These are phyloP conservation scores for Aldabrachelys gigantea DNA, from an alignment of 2,113 vertebrate species.

Conservation along the genomic window DNA sequence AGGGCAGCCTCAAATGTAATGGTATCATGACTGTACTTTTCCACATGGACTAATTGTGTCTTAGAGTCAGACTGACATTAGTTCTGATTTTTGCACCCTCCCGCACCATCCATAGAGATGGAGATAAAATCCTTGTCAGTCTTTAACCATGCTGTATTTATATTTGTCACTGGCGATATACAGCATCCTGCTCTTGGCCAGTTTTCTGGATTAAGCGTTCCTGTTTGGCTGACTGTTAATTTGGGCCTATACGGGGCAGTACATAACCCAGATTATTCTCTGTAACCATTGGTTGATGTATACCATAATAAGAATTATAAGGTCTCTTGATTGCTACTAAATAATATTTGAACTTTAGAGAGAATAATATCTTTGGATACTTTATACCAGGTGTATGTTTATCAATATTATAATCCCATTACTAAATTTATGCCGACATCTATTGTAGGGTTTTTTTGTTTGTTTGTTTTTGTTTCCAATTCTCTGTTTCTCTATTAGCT, in stretches of 20 bases:
- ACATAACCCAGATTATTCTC: not conserved
- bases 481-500: not conserved
- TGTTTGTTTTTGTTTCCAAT: not conserved
- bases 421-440: not conserved
- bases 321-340: not conserved
- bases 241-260: not conserved
- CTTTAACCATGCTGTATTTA: not conserved
- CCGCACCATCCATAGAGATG: not conserved
- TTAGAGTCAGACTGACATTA: not conserved
- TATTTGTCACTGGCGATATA: not conserved
- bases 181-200: not conserved
- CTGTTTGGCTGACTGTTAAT: not conserved
- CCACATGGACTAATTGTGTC: not conserved
- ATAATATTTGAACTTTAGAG: not conserved
- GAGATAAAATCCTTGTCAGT: not conserved
- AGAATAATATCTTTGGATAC: not conserved
- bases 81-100: not conserved
- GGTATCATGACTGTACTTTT: not conserved
- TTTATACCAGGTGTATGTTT: not conserved
- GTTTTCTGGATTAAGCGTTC: not conserved
- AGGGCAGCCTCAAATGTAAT: not conserved
- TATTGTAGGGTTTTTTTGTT: not conserved
- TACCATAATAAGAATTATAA: not conserved
- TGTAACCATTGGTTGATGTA: not conserved
- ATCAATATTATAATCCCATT: not conserved